A percentile compares a stretch with the other conserved stretches of the same genome.
Conservation (phyloP, 1,140 invertebrate species). For the Zaprionus gabonicus region DNA sequence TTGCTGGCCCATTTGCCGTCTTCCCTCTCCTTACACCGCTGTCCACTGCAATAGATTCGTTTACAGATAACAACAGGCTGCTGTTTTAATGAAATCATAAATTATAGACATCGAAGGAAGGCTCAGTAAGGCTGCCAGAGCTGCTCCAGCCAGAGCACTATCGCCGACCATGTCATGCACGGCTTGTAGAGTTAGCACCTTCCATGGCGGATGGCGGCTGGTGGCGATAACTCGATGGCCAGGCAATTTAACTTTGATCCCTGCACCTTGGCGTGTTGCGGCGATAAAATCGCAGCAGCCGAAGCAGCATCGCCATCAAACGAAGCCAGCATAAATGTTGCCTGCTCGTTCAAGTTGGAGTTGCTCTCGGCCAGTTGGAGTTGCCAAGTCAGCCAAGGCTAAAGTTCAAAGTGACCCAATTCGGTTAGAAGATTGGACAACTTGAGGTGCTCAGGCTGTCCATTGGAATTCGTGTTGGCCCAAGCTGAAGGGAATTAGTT, state of each 20-base stretch:
- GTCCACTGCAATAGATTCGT: constrained; percentile 65
- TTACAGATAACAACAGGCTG: constrained; percentile 76
- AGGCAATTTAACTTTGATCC: constrained; percentile 74
- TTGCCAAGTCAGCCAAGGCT: constrained; percentile 58
- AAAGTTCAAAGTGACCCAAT: constrained; percentile 81
- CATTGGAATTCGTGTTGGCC: constrained; percentile 19
- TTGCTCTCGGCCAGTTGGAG: constrained; percentile 31
- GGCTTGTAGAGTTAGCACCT: constrained; percentile 79
- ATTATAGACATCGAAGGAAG: constrained; percentile 76
- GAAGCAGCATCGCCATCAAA: background rate
- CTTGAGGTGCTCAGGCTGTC: constrained; percentile 57
- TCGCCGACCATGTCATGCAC: constrained; percentile 60
- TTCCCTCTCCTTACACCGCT: constrained; percentile 16
- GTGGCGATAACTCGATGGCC: constrained; percentile 58
- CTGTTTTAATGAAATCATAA: constrained; percentile 84
- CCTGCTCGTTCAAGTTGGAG: background rate
- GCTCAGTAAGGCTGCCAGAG: background rate
- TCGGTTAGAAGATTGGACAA: constrained; percentile 63
- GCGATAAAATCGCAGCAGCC: constrained; percentile 62
- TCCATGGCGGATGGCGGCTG: constrained; percentile 43
- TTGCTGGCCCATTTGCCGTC: constrained; percentile 65
- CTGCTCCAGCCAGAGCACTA: constrained; percentile 18
- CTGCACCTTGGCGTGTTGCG: constrained; percentile 75
- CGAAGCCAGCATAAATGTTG: constrained; percentile 18
- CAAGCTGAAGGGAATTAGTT: background rate